Evolutionary conservation across 2,797 vertebrate genomes (phyloP), one percentile per base, ranked within the genome.

Genomic region (Taenioides sp.): DNA sequence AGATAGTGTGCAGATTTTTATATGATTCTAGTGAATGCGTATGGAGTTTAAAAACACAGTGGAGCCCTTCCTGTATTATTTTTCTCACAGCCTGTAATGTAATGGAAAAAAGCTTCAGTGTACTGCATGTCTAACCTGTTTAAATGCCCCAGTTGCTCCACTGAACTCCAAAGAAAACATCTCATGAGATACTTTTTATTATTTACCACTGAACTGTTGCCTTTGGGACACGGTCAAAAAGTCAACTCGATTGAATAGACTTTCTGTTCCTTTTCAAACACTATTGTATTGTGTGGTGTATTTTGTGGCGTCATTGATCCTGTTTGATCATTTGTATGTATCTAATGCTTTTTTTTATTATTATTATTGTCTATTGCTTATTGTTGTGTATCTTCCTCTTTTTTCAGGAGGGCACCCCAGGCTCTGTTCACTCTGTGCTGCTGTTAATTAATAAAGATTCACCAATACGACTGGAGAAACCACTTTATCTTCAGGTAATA

Each of bases 391-490:
- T 62, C 11, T 34, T 43, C 12, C 0, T 5, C 20, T 64, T 31
- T 4, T 54, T 66, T 12, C 75, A 98, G 97, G 93, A 95, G 7
- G 73, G 83, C 25, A 72, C 84, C 57, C 94, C 96, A 7, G 92
- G 89, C 5, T 95, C 93, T 0, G 91, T 98, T 74, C 92, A 96
- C 59, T 83, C 90, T 31, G 90, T 96, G 20, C 80, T 98, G 25
- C 83, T 98, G 50, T 85, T 98, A 64, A 85, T 91, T 27, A 94
- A 95, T 81, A 92, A 92, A 82, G 95, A 96, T 70, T 80, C 91
- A 4, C 54, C 85, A 50, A 81, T 92, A 25, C 91, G 87, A 25
- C 64, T 92, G 77, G 94, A 96, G 73, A 93, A 92, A 77, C 87
- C 92, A 57, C 80, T 91, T 2, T 84, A 87, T 18, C n/a, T 92